Base-by-base conservation (phyloP, 2,888 invertebrate genomes). In the Cryptophagus acutangulus region DNA sequence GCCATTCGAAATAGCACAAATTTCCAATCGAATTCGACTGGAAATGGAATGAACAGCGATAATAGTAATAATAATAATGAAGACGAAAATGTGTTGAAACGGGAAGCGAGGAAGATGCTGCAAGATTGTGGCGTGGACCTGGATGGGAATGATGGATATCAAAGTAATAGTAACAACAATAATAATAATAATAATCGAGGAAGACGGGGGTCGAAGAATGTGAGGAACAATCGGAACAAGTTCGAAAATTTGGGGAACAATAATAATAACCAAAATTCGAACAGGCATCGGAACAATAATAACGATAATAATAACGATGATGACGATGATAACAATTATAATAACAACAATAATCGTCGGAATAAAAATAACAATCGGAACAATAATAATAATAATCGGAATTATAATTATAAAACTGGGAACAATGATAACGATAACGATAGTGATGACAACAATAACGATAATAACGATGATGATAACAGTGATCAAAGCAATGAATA, bases 121-220 rank as follows among this genome's bases (percentile, higher is more conserved):
- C 51, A 46, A 35, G 61, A 62, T 49, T 65, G 64, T 36, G 62
- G 59, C 2, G 52, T 48, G 3, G 54, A 56, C 15, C 49, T 54
- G 17, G 37, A 45, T 9, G 26, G 33, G 10, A 33, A 45, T 36
- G 33, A 39, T 12, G 31, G 40, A 28, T 18, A 37, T 13, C 18
- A 3, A 2, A n/a, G 26, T 2, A 12, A 33, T 14, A 17, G 10
- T 20, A 31, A 18, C 24, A 29, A 41, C 37, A 29, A 33, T 2
- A 40, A 43, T 38, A 41, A 33, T 8, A 43, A 37, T 9, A 39
- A 14, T 9, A 26, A 26, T 12, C 26, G 26, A 26, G 9, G n/a
- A n/a, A n/a, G n/a, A n/a, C n/a, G n/a, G n/a, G n/a, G n/a, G n/a
- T n/a, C n/a, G n/a, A n/a, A n/a, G n/a, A n/a, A n/a, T n/a, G n/a